A percentile compares a stretch with the other conserved stretches of the same genome.
Evolutionary conservation across 1,140 invertebrate genomes (phyloP).

Genomic region (Mizuhopecten yessoensis): DNA sequence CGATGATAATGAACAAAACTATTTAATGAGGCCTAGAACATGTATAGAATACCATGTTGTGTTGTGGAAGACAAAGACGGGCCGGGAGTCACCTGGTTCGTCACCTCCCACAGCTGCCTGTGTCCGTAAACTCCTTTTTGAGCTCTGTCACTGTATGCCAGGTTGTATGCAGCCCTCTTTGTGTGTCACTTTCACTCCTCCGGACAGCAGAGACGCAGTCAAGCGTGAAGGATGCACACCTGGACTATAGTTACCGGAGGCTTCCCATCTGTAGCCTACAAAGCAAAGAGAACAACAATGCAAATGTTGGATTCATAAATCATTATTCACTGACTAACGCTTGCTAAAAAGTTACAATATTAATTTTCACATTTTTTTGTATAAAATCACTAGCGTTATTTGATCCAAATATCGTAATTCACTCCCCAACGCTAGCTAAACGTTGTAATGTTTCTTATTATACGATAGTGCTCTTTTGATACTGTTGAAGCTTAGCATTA

Average conservation of each 20-base stretch:
- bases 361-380: background rate
- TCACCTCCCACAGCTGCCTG: background rate
- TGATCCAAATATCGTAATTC: too few relatives aligned
- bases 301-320: constrained; percentile 9
- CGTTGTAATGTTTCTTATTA: too few relatives aligned
- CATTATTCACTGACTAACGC: background rate
- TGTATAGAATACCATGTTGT: background rate
- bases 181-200: background rate
- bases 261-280: constrained; percentile 4
- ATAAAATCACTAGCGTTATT: background rate
- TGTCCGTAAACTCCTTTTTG: background rate
- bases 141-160: background rate
- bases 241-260: constrained; percentile 25
- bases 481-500: too few relatives aligned
- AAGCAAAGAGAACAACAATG: constrained; percentile 31
- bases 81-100: background rate
- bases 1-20: background rate
- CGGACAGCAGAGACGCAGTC: background rate
- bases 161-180: constrained; percentile 9
- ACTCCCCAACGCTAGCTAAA: too few relatives aligned
- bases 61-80: background rate
- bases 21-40: constrained; percentile 12
- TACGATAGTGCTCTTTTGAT: too few relatives aligned
- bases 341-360: background rate
- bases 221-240: constrained; percentile 12